Conservation (phyloP, 1,140 invertebrate genomes). For the Aleiodes sp. region DNA sequence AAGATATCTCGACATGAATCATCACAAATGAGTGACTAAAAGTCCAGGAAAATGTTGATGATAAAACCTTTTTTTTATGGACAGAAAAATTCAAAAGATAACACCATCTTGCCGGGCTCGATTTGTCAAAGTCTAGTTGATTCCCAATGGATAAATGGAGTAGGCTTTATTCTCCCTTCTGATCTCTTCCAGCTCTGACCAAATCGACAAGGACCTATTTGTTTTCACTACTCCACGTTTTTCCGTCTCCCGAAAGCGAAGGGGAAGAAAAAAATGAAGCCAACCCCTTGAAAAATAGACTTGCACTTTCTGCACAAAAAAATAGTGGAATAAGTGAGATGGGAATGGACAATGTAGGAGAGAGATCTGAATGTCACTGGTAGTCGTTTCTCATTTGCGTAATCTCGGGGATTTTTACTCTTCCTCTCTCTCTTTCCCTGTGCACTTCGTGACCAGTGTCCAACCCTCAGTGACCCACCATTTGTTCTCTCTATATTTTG, state of each 20-base stretch:
- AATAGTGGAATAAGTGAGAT: too few relatives aligned
- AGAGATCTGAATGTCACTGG: background rate
- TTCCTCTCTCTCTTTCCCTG: background rate
- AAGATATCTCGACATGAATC: too few relatives aligned
- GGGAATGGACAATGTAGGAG: background rate
- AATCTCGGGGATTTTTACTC: background rate
- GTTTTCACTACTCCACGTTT: background rate
- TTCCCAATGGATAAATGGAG: background rate
- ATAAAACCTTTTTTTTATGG: too few relatives aligned
- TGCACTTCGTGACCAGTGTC: conserved; percentile 1
- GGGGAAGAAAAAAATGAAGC: too few relatives aligned
- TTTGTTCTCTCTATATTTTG: conserved; percentile 9
- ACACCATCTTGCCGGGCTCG: too few relatives aligned
- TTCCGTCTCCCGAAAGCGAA: background rate
- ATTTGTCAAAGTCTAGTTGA: conserved; percentile 16
- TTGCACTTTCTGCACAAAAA: conserved; percentile 12
- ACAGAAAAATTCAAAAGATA: too few relatives aligned
- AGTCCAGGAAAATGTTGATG: too few relatives aligned
- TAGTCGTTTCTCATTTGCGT: conserved; percentile 13
- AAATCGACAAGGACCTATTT: conserved; percentile 12
- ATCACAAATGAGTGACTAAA: too few relatives aligned
- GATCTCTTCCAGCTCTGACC: background rate
- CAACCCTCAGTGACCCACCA: conserved; percentile 17
- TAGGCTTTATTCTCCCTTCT: conserved; percentile 3
- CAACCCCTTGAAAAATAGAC: background rate